Evolutionary conservation across 2,888 invertebrate genomes (phyloP), one percentile per base, ranked within the genome.

Genomic region (Gryllus longicercus): DNA sequence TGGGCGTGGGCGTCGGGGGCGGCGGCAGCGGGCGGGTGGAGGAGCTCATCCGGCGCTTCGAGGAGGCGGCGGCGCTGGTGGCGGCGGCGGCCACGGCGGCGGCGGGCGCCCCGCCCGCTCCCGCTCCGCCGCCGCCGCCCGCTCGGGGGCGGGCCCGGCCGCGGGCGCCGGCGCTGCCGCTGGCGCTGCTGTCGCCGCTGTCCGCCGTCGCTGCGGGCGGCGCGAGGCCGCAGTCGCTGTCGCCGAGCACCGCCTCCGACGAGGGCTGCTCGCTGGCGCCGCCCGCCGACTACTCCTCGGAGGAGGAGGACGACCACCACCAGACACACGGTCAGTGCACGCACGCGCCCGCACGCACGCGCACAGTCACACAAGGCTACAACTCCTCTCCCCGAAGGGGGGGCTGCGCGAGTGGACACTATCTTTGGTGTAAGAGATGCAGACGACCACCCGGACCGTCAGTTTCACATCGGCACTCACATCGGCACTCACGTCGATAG

Each of bases 11-110:
- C 14, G 63, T 5, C 14, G 63, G 63, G 63, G n/a, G n/a, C n/a
- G 63, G 63, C 14, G 63, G 63, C 14, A 11, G 63, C 16, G n/a
- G 63, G 11, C 14, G 63, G 2, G 63, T 63, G 5, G 14, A 14
- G 63, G 63, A 63, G n/a, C 63, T 63, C 63, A 63, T 63, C n/a
- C 63, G 63, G 63, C 63, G 63, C 63, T 63, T 63, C 63, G 63
- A 63, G n/a, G 63, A 63, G 63, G 63, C 63, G 2, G 63, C 63
- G 14, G 63, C 63, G 2, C 16, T 18, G 63, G 63, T n/a, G 63
- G n/a, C 63, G 12, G 63, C 63, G 63, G 14, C 63, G 16, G 0
- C 1, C 51, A 2, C 2, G 51, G 51, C 16, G 21, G n/a, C 63
- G 12, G 63, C 63, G 63, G 14, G 10, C 5, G 5, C 63, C 2